phyloP scores from a whole-genome alignment of 2,797 vertebrate genomes.

The Telmatherina bonti region DNA sequence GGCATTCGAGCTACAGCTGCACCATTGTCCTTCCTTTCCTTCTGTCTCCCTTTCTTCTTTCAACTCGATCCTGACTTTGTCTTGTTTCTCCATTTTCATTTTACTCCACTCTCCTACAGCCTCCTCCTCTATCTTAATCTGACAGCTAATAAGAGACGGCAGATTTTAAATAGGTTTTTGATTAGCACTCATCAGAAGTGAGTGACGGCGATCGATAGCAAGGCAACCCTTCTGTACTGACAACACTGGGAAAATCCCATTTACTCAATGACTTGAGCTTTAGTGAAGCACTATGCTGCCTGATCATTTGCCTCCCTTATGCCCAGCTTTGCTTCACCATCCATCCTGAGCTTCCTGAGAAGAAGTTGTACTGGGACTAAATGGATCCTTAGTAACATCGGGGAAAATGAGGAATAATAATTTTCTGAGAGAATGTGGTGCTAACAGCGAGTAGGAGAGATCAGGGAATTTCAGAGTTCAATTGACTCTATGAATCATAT shows the following conservation, averaged over 20 bases:
- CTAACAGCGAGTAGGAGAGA: slow-evolving; percentile 10
- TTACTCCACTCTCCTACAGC: slow-evolving; percentile 20
- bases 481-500: slow-evolving; percentile 26
- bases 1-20: slow-evolving; percentile 17
- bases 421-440: slow-evolving; percentile 27
- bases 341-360: slow-evolving; percentile 6
- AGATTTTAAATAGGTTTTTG: slow-evolving; percentile 63
- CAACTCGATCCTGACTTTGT: slow-evolving; percentile 12
- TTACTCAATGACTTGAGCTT: slow-evolving; percentile 54
- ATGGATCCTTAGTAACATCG: slow-evolving; percentile 35
- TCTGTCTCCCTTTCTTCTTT: slow-evolving; percentile 1
- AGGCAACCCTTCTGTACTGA: slow-evolving; percentile 44
- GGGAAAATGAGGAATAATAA: slow-evolving; percentile 36
- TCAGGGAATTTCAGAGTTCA: slow-evolving; percentile 16
- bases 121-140: slow-evolving; percentile 19
- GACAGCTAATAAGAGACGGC: slow-evolving; percentile 45
- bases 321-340: slow-evolving; percentile 34
- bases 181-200: slow-evolving; percentile 62
- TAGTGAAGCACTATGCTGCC: slow-evolving; percentile 35
- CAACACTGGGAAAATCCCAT: slow-evolving; percentile 57
- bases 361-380: slow-evolving; percentile 42
- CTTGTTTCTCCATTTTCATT: slow-evolving; percentile 21
- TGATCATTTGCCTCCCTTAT: slow-evolving; percentile 44
- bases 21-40: slow-evolving; percentile 14
- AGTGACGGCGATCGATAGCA: slow-evolving; percentile 61